These are phyloP conservation scores for Callorhinus ursinus DNA, from an alignment of 2,113 vertebrate species.

Conservation along the genomic window DNA sequence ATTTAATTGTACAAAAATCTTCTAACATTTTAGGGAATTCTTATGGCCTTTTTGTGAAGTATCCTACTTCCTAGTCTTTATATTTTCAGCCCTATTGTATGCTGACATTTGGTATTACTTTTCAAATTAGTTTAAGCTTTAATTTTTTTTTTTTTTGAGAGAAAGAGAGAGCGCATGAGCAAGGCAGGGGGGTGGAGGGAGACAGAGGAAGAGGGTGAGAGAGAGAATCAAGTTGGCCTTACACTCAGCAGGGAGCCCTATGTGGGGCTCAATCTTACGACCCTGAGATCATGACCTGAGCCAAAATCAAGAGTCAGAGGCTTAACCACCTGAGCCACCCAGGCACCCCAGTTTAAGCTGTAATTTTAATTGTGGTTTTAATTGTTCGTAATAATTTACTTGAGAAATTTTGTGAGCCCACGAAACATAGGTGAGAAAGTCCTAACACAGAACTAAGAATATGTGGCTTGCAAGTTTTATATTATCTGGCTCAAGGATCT, in stretches of 20 bases:
- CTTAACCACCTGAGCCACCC: not conserved
- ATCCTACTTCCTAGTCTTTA: not conserved
- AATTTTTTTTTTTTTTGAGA: not conserved
- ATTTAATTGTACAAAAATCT: constrained; percentile 55
- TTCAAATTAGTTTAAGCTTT: constrained; percentile 66
- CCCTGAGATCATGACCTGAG: not conserved
- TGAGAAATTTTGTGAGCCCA: not conserved
- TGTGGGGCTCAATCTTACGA: not conserved
- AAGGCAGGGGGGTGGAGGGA: too few relatives aligned
- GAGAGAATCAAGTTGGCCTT: not conserved
- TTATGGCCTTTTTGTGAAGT: constrained; percentile 52
- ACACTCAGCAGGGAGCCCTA: not conserved
- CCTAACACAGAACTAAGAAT: not conserved
- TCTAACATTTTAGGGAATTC: constrained; percentile 53
- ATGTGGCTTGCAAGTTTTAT: not conserved
- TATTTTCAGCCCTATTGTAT: constrained; percentile 1
- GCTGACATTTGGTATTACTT: constrained; percentile 69
- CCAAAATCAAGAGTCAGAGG: not conserved
- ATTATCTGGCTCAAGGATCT: not conserved
- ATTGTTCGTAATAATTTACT: constrained; percentile 45
- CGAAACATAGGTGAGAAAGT: not conserved
- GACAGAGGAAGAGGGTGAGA: not conserved
- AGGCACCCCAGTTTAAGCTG: not conserved
- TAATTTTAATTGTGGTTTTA: constrained; percentile 51
- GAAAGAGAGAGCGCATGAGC: not conserved